A percentile compares a stretch with the other conserved stretches of the same genome.
These are phyloP conservation scores for Furcula furcula DNA, from an alignment of 2,888 invertebrate genomes.

Conservation along the genomic window DNA sequence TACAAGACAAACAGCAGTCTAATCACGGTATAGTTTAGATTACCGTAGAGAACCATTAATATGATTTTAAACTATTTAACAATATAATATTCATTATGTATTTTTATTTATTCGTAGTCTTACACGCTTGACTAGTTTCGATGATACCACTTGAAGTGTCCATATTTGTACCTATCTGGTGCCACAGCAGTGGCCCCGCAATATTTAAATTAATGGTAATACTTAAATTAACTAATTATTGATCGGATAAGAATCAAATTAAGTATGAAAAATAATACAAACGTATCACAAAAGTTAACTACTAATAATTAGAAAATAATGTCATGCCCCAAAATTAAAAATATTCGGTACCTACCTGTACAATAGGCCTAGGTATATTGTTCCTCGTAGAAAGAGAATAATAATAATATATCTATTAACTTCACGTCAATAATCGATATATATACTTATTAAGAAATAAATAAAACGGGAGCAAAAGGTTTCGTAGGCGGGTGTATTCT, in stretches of 20 bases:
- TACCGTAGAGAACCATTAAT: conserved; percentile 24
- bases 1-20: conserved; percentile 29
- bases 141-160: conserved; percentile 45
- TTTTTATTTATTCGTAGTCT: conserved; percentile 31
- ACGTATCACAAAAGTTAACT: conserved; percentile 12
- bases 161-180: conserved; percentile 21
- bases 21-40: conserved; percentile 29
- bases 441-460: conserved; percentile 6
- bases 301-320: conserved; percentile 23
- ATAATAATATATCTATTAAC: neutral
- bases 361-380: conserved; percentile 68
- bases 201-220: too few relatives aligned
- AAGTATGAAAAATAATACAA: too few relatives aligned
- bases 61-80: conserved; percentile 36
- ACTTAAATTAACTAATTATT: too few relatives aligned
- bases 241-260: too few relatives aligned
- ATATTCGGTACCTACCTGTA: conserved; percentile 51
- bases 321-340: conserved; percentile 49
- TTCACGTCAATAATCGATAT: conserved; percentile 1
- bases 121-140: conserved; percentile 56
- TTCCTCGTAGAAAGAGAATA: conserved; percentile 55
- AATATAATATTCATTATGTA: conserved; percentile 25
- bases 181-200: too few relatives aligned
- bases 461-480: conserved; percentile 5
- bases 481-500: conserved; percentile 27